These are phyloP conservation scores for Beaufortia kweichowensis DNA, from an alignment of 2,113 vertebrate species.

Conservation along the genomic window DNA sequence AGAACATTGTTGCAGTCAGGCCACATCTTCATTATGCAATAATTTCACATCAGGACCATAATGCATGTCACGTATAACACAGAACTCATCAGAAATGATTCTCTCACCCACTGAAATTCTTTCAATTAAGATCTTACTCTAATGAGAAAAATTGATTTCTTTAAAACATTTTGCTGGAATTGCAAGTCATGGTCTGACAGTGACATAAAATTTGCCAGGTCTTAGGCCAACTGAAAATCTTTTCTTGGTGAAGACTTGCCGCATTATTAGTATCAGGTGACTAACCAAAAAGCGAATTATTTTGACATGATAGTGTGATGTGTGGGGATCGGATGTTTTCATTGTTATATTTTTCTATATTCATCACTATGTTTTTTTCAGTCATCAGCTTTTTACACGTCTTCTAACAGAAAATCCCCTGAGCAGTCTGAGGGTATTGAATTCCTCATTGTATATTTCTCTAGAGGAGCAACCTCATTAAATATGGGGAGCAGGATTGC, in stretches of 20 bases:
- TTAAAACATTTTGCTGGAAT: neutral
- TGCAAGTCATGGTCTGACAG: conserved; percentile 14
- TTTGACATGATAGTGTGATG: too few relatives aligned
- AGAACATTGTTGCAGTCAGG: neutral
- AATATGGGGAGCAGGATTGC: neutral
- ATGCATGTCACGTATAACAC: neutral
- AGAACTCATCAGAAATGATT: neutral
- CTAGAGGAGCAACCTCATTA: conserved; percentile 16
- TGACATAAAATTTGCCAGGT: neutral
- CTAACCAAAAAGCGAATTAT: neutral
- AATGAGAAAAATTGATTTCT: neutral
- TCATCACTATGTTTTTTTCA: neutral
- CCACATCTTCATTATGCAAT: neutral
- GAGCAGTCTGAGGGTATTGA: neutral
- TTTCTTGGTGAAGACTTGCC: neutral
- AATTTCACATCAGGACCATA: neutral
- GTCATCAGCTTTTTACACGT: neutral
- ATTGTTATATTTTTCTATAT: neutral
- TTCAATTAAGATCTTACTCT: neutral
- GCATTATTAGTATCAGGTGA: neutral
- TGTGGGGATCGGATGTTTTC: neutral
- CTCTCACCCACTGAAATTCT: neutral
- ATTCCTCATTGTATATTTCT: conserved; percentile 3
- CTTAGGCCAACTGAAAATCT: neutral
- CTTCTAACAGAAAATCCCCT: neutral